Evolutionary conservation across 1,140 invertebrate genomes (phyloP), one percentile per base, ranked within the genome.

Genomic region (Saccostrea echinata): DNA sequence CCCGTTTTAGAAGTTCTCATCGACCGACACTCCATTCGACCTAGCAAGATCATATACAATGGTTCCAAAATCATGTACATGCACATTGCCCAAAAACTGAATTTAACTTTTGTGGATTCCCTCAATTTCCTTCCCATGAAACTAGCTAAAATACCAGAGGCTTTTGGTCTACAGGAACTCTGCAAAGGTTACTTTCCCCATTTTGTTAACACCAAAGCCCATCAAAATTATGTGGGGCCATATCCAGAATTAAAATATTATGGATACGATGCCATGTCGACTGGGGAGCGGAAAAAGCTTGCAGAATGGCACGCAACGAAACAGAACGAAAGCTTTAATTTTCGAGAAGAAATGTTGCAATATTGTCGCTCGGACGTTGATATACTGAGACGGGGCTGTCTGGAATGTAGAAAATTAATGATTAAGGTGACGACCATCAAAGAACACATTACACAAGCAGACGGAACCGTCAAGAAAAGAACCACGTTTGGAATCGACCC

Each of bases 171-270:
- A 27, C 12, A 81, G 12, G 88, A 91, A 71, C 43, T 88, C 0
- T 12, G 53, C 1, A 91, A 91, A 53, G 90, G 88, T 16, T 89
- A 85, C 52, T 91, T 91, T 84, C 88, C 86, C 1, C 88, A 91
- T 86, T 64, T 81, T 52, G 89, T 91, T 43, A 89, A 89, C 43
- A 86, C 33, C 13, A 84, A 81, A 51, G 88, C 64, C 18, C 88
- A 89, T 82, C 71, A 86, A 71, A 27, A 8, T 0, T 91, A 89
- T 51, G 24, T 84, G 3, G 88, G 90, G 2, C 84, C 86, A 16
- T 86, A 88, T 82, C 90, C 88, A 0, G 35, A 27, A 30, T 35
- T 82, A 18, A 21, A 86, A n/a, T 84, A 24, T 30, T 89, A 89
- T 53, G 76, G 80, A 12, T 82, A 68, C 30, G 85, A 91, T 57